Percentiles rank a stretch among this genome's conserved stretches.
Evolutionary conservation across 2,888 invertebrate species (phyloP).

Genomic region (Pelosia muscerda): DNA sequence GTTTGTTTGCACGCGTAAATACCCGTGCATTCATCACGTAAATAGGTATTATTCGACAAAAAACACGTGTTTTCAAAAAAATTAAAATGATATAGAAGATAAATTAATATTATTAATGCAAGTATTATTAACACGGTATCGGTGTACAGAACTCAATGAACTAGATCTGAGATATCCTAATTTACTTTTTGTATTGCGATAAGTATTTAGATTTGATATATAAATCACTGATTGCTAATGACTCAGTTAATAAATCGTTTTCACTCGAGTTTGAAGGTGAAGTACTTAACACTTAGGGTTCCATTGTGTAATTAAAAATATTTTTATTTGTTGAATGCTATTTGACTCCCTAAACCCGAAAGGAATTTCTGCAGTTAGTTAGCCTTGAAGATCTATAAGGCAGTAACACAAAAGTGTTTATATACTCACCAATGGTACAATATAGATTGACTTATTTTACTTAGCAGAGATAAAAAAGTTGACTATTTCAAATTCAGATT

Average conservation of each 20-base stretch:
- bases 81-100: neutral
- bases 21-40: neutral
- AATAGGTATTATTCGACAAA: neutral
- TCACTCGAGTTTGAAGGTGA: neutral
- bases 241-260: neutral
- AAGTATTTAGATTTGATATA: neutral
- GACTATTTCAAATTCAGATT: too few species aligned
- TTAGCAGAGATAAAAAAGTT: too few species aligned
- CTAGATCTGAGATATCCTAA: neutral
- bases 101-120: too few species aligned
- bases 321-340: neutral
- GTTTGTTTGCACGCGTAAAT: too few species aligned
- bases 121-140: too few species aligned
- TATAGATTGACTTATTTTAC: too few species aligned
- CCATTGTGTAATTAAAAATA: neutral
- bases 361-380: too few species aligned
- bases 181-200: constrained; percentile 1
- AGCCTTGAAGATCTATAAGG: too few species aligned
- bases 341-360: too few species aligned
- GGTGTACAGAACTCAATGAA: neutral
- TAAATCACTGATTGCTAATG: neutral
- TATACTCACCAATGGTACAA: too few species aligned
- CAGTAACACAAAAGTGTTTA: too few species aligned
- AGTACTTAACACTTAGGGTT: neutral
- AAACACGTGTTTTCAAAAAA: neutral